Conservation (phyloP, 2,113 vertebrate genomes). For the Rutilus rutilus region DNA sequence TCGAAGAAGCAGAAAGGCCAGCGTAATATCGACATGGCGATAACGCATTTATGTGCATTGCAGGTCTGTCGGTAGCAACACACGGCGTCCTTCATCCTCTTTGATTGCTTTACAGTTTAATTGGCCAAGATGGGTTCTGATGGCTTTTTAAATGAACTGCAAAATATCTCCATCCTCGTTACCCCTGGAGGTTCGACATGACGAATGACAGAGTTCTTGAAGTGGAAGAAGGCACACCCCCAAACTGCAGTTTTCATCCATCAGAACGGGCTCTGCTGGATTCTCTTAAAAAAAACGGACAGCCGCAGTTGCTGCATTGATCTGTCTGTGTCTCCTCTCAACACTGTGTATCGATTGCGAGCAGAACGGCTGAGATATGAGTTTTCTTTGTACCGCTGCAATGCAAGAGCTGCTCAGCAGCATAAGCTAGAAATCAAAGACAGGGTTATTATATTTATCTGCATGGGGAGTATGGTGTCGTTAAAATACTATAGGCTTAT, state of each 20-base stretch:
- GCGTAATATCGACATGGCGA: not conserved
- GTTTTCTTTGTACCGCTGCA: conserved; percentile 14
- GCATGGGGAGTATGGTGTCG: not conserved
- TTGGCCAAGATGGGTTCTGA: conserved; percentile 41
- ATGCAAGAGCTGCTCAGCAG: conserved; percentile 23
- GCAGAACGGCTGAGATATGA: conserved; percentile 46
- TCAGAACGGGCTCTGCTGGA: conserved; percentile 25
- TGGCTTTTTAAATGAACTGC: conserved; percentile 47
- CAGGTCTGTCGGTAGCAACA: not conserved
- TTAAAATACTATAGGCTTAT: not conserved
- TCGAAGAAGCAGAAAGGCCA: not conserved
- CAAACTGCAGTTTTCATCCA: conserved; percentile 35
- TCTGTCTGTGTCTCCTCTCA: conserved; percentile 38
- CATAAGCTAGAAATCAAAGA: not conserved
- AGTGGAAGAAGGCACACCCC: conserved; percentile 34
- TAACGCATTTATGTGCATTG: not conserved
- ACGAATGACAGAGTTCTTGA: conserved; percentile 35
- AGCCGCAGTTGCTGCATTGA: conserved; percentile 36
- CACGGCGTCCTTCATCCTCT: conserved; percentile 12
- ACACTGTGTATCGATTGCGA: conserved; percentile 27
- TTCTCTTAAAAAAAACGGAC: not conserved
- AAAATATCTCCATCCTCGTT: conserved; percentile 42
- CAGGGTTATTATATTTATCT: conserved; percentile 35
- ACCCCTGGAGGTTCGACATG: conserved; percentile 38
- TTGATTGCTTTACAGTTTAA: conserved; percentile 44